Evolutionary conservation across 2,888 invertebrate species (phyloP).

Genomic region (Dinocampus coccinellae): DNA sequence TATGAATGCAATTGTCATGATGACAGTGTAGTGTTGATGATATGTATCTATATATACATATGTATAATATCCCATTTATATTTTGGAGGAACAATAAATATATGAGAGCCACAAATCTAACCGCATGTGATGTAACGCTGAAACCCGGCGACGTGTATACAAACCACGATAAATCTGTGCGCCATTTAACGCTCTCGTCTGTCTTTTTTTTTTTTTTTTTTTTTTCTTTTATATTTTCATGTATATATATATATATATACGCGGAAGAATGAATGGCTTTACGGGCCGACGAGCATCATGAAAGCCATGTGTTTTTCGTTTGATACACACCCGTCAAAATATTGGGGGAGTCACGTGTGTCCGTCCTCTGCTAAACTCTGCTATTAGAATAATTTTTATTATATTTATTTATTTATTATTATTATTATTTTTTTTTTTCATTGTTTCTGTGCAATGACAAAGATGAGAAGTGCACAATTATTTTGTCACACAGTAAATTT

Average conservation of each 20-base stretch:
- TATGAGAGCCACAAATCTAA: constrained; percentile 67
- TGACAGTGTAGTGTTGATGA: not conserved
- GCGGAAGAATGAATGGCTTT: constrained; percentile 65
- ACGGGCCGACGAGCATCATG: constrained; percentile 65
- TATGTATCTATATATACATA: not conserved
- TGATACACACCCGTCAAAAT: constrained; percentile 67
- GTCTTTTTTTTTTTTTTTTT: not conserved
- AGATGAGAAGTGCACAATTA: no score
- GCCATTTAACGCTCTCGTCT: constrained; percentile 35
- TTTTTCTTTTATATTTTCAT: constrained; percentile 3
- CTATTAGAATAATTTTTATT: constrained; percentile 35
- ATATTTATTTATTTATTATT: not conserved
- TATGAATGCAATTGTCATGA: not conserved
- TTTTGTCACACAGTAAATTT: no score
- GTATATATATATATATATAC: constrained; percentile 33
- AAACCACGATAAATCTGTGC: constrained; percentile 64
- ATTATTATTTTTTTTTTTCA: no score
- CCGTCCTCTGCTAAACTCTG: constrained; percentile 25
- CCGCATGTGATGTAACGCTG: constrained; percentile 53
- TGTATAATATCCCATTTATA: not conserved
- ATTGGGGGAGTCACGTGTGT: constrained; percentile 64
- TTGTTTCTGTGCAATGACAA: no score
- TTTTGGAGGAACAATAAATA: constrained; percentile 53
- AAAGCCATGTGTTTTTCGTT: constrained; percentile 61
- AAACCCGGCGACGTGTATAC: constrained; percentile 49